These are phyloP conservation scores for Intoshia linei DNA, from an alignment of 1,140 invertebrate species.

Conservation along the genomic window DNA sequence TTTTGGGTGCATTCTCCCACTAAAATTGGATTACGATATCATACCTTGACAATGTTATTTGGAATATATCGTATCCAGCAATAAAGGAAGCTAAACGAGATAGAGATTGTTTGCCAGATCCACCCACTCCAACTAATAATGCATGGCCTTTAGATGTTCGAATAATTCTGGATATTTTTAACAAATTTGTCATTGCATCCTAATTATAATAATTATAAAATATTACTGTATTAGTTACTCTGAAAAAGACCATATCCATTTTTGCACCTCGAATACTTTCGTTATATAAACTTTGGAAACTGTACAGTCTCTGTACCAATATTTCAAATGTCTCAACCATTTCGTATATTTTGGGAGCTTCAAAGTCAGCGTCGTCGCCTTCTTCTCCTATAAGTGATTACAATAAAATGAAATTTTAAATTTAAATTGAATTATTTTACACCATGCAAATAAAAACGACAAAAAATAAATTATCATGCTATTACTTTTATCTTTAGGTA, in stretches of 20 bases:
- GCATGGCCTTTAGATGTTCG: conserved; percentile 68
- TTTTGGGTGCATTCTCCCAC: not conserved
- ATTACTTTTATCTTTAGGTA: not conserved
- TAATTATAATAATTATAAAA: conserved; percentile 4
- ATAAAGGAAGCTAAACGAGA: conserved; percentile 78
- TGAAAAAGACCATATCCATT: conserved; percentile 92
- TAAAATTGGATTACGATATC: not conserved
- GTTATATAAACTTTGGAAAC: conserved; percentile 67
- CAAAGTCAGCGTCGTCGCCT: conserved; percentile 47
- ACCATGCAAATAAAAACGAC: not conserved
- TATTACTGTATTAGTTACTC: conserved; percentile 16
- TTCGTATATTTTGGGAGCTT: conserved; percentile 68
- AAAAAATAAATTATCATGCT: conserved; percentile 2
- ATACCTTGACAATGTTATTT: conserved; percentile 58
- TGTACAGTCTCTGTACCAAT: conserved; percentile 44
- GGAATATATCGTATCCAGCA: conserved; percentile 72
- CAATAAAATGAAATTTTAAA: not conserved
- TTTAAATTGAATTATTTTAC: not conserved
- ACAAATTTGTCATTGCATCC: conserved; percentile 74
- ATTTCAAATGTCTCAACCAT: conserved; percentile 37
- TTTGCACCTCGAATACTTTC: conserved; percentile 67
- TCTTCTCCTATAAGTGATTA: conserved; percentile 34
- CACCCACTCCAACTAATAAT: conserved; percentile 68
- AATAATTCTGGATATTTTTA: conserved; percentile 73
- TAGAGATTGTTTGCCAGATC: conserved; percentile 73